Conservation (phyloP, 2,797 vertebrate genomes). For the Hoplostethus mediterraneus region DNA sequence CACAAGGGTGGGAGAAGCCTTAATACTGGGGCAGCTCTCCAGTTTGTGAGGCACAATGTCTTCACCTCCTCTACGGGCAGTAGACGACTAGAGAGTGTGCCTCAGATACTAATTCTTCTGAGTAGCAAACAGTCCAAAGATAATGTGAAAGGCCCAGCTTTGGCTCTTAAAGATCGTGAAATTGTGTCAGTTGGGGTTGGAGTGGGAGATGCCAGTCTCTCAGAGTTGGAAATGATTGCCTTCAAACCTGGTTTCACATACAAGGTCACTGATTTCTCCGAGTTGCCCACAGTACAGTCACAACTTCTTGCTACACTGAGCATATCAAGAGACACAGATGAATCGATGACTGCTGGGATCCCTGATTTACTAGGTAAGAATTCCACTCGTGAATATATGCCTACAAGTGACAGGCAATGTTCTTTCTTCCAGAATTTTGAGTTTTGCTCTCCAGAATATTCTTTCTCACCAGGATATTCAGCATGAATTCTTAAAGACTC, state of each 20-base stretch:
- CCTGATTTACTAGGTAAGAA: constrained; percentile 77
- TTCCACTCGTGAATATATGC: constrained; percentile 21
- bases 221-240: constrained; percentile 88
- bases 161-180: constrained; percentile 84
- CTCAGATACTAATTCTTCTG: constrained; percentile 90
- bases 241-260: constrained; percentile 86
- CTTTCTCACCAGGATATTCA: constrained; percentile 1
- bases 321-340: constrained; percentile 58
- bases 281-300: constrained; percentile 83
- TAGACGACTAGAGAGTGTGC: constrained; percentile 86
- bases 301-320: constrained; percentile 68
- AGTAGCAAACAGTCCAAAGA: constrained; percentile 87
- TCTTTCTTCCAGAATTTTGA: background rate
- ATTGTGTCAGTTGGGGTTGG: constrained; percentile 87
- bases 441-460: background rate
- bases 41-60: constrained; percentile 89
- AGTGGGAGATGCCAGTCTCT: constrained; percentile 83
- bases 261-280: constrained; percentile 82
- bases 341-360: constrained; percentile 55
- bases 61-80: constrained; percentile 89
- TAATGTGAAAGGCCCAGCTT: constrained; percentile 84
- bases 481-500: background rate
- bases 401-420: background rate
- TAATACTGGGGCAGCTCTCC: constrained; percentile 88
- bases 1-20: constrained; percentile 86